phyloP scores from a whole-genome alignment of 2,888 invertebrate genomes.

The Drosophila ezoana region DNA sequence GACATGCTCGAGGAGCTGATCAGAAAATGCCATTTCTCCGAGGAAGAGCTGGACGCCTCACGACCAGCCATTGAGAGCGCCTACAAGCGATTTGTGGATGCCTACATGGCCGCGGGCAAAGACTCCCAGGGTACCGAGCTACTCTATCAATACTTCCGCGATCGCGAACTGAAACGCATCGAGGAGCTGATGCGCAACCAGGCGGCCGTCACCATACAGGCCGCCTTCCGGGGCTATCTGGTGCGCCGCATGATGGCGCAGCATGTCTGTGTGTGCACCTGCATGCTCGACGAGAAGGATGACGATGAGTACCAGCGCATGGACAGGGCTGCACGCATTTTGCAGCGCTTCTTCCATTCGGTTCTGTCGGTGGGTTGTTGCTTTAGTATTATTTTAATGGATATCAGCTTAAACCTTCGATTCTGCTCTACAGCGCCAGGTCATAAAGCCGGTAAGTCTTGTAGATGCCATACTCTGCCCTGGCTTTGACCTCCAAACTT shows the following conservation, averaged over 20 bases:
- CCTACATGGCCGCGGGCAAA: slow-evolving; percentile 78
- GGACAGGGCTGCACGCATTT: slow-evolving; percentile 52
- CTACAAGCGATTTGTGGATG: slow-evolving; percentile 81
- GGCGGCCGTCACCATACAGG: slow-evolving; percentile 79
- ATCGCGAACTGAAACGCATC: slow-evolving; percentile 72
- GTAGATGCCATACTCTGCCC: accelerated
- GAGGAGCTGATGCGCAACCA: slow-evolving; percentile 45
- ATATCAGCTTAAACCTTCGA: background rate
- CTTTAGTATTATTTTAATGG: no score
- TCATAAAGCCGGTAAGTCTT: slow-evolving; percentile 44
- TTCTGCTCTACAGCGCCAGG: slow-evolving; percentile 27
- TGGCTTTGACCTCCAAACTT: background rate
- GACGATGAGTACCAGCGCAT: slow-evolving; percentile 15
- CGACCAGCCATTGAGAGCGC: slow-evolving; percentile 81
- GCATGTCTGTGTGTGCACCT: slow-evolving; percentile 60
- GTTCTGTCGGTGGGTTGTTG: slow-evolving; percentile 36
- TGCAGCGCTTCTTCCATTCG: slow-evolving; percentile 68
- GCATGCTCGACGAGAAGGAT: slow-evolving; percentile 44
- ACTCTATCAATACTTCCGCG: slow-evolving; percentile 78
- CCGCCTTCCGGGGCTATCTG: slow-evolving; percentile 63
- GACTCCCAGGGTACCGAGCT: slow-evolving; percentile 78
- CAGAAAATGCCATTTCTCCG: slow-evolving; percentile 77
- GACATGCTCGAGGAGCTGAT: slow-evolving; percentile 82
- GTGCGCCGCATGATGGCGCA: slow-evolving; percentile 52
- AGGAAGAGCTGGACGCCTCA: slow-evolving; percentile 75